Evolutionary conservation across 2,113 vertebrate species (phyloP).

Genomic region (Nibea coibor): DNA sequence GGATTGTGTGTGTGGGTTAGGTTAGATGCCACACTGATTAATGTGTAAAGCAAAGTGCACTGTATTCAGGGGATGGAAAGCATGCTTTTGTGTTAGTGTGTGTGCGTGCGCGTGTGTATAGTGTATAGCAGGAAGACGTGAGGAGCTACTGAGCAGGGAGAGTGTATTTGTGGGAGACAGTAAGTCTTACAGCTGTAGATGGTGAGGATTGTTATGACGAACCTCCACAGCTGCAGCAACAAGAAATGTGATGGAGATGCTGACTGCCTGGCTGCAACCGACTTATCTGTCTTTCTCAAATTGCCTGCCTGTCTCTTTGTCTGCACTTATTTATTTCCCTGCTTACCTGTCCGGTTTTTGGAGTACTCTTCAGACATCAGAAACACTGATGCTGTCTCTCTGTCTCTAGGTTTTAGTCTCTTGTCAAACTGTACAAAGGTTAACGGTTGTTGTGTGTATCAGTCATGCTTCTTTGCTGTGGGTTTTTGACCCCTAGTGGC

Average conservation of each 20-base stretch:
- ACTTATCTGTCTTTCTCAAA: conserved; percentile 25
- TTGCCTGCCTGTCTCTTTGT: conserved; percentile 16
- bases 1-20: not conserved
- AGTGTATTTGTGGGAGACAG: not conserved
- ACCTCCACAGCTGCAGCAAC: conserved; percentile 63
- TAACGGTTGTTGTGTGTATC: not conserved
- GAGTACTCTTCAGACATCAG: not conserved
- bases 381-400: not conserved
- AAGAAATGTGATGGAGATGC: conserved; percentile 23
- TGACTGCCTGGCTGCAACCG: conserved; percentile 13
- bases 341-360: not conserved
- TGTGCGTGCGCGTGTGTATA: not conserved
- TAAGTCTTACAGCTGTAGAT: conserved; percentile 50
- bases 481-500: not conserved
- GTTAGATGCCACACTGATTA: not conserved
- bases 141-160: conserved; percentile 8
- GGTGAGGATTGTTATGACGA: conserved; percentile 53
- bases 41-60: not conserved
- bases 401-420: not conserved
- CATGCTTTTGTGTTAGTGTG: no score
- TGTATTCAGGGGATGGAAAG: not conserved
- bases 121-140: not conserved
- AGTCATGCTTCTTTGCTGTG: not conserved
- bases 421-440: no score
- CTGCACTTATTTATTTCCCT: not conserved